phyloP scores from a whole-genome alignment of 2,797 vertebrate species.

The Antrozous pallidus region DNA sequence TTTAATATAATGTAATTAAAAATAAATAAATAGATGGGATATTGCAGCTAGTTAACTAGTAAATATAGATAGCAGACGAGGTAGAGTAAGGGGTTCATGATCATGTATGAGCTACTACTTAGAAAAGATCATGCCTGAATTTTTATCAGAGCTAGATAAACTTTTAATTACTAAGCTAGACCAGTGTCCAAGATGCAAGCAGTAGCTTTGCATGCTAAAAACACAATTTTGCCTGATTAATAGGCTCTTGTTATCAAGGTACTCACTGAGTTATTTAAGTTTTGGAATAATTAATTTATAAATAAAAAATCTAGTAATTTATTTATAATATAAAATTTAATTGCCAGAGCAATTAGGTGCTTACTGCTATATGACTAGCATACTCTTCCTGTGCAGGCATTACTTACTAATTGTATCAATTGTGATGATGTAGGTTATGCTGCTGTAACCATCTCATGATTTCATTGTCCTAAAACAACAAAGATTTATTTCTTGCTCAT shows the following conservation, averaged over 20 bases:
- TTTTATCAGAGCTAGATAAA: background rate
- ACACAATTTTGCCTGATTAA: background rate
- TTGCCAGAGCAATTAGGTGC: background rate
- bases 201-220: background rate
- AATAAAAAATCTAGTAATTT: conserved; percentile 30
- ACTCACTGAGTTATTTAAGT: conserved; percentile 26
- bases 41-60: background rate
- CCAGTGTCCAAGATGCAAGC: background rate
- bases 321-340: background rate
- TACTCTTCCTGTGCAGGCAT: background rate
- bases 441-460: background rate
- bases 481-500: background rate
- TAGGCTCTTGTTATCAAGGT: background rate
- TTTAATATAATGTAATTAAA: background rate
- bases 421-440: background rate
- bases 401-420: background rate
- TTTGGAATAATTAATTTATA: background rate
- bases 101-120: background rate
- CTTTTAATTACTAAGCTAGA: background rate
- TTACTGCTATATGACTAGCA: background rate
- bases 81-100: background rate
- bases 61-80: background rate
- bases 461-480: background rate
- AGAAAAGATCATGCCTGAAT: background rate
- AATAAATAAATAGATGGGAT: background rate